Conservation (phyloP, 2,888 invertebrate genomes). For the Allolobophora icterica region DNA sequence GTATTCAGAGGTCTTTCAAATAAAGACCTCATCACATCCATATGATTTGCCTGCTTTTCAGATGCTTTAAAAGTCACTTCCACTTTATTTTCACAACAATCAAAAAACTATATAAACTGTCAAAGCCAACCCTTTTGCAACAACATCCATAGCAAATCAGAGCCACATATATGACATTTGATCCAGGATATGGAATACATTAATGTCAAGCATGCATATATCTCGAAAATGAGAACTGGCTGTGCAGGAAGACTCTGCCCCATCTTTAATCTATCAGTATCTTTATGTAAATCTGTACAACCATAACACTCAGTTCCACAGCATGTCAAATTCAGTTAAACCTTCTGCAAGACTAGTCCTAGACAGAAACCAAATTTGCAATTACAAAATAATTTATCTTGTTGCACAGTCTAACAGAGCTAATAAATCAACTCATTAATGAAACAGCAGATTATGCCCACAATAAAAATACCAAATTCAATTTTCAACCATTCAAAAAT, state of each 20-base stretch:
- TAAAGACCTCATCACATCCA: too few relatives aligned
- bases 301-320: not conserved
- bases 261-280: not conserved
- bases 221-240: too few relatives aligned
- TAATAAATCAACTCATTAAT: constrained; percentile 14
- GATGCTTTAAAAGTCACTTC: too few relatives aligned
- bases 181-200: too few relatives aligned
- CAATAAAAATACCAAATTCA: not conserved
- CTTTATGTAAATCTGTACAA: not conserved
- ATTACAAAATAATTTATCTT: constrained; percentile 8
- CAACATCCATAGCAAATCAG: too few relatives aligned
- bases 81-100: too few relatives aligned
- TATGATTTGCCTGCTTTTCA: too few relatives aligned
- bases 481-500: not conserved
- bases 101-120: too few relatives aligned
- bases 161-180: too few relatives aligned
- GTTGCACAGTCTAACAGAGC: not conserved
- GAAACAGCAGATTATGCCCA: not conserved
- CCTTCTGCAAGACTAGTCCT: not conserved
- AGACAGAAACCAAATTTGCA: not conserved
- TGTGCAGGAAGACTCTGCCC: not conserved
- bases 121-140: too few relatives aligned
- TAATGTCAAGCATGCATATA: too few relatives aligned
- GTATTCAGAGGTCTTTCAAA: too few relatives aligned
- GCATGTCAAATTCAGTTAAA: not conserved